These are phyloP conservation scores for Lasioglossum morio DNA, from an alignment of 2,888 invertebrate species.

Conservation along the genomic window DNA sequence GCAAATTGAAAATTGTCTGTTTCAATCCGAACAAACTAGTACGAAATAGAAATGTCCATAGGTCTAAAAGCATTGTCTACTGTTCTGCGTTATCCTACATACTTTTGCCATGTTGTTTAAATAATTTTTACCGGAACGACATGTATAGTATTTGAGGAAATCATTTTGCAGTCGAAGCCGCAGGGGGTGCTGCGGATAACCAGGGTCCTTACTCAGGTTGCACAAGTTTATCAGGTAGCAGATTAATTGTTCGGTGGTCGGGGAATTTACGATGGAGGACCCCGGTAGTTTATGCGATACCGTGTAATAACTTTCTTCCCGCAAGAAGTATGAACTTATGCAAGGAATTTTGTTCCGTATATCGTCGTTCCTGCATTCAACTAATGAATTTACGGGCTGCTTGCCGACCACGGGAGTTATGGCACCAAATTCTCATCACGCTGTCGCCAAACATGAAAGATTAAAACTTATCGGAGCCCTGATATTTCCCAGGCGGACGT, in stretches of 20 bases:
- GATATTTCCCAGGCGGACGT: slow-evolving; percentile 11
- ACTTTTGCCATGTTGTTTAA: neutral
- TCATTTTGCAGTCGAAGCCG: neutral
- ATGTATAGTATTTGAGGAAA: neutral
- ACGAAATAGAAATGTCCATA: neutral
- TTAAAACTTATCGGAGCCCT: slow-evolving; percentile 24
- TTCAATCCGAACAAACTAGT: neutral
- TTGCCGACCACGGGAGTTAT: neutral
- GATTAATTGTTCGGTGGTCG: slow-evolving; percentile 17
- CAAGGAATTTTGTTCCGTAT: slow-evolving; percentile 40
- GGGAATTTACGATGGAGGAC: neutral
- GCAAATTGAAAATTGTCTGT: neutral
- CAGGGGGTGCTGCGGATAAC: neutral
- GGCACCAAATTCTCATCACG: slow-evolving; percentile 30
- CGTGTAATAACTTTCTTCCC: slow-evolving; percentile 36
- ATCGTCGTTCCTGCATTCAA: slow-evolving; percentile 23
- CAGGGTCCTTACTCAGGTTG: neutral
- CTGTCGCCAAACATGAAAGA: slow-evolving; percentile 13
- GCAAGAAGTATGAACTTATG: slow-evolving; percentile 41
- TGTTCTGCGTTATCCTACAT: neutral
- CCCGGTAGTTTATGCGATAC: slow-evolving; percentile 12
- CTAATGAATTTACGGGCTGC: slow-evolving; percentile 47
- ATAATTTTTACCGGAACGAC: too few species aligned
- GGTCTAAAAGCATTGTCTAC: neutral
- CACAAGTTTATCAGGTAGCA: neutral